Percentiles rank a stretch among this genome's conserved stretches.
These are phyloP conservation scores for Telenomus remus DNA, from an alignment of 1,140 invertebrate species.

Conservation along the genomic window DNA sequence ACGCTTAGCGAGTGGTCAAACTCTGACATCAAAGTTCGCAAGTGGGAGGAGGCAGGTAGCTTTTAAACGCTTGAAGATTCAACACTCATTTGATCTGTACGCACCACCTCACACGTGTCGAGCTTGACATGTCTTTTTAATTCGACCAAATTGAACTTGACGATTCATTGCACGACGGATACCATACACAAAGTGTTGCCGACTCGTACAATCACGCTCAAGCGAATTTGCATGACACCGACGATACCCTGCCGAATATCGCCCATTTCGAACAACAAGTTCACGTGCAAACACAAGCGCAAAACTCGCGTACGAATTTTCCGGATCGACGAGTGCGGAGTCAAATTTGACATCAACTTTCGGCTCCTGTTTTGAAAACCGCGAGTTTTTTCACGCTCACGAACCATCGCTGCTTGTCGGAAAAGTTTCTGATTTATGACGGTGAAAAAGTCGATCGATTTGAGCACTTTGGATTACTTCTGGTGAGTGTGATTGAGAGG, in stretches of 20 bases:
- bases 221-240: constrained; percentile 42
- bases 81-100: constrained; percentile 69
- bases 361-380: neutral
- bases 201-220: constrained; percentile 28
- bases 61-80: constrained; percentile 65
- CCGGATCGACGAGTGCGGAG: constrained; percentile 26
- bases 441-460: constrained; percentile 2
- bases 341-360: constrained; percentile 31
- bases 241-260: constrained; percentile 5
- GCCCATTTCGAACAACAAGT: constrained; percentile 7
- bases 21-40: constrained; percentile 50
- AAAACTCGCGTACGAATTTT: constrained; percentile 22
- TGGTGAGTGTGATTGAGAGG: neutral
- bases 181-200: constrained; percentile 37
- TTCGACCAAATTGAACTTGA: constrained; percentile 44
- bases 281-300: constrained; percentile 27
- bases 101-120: constrained; percentile 63
- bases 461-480: neutral
- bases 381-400: neutral
- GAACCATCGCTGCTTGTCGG: neutral
- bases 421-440: constrained; percentile 25
- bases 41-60: constrained; percentile 73
- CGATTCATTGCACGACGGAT: constrained; percentile 37
- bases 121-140: constrained; percentile 53
- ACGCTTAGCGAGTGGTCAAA: constrained; percentile 55